Evolutionary conservation across 1,140 invertebrate species (phyloP), one percentile per base, ranked within the genome.

Genomic region (Lepidurus arcticus): DNA sequence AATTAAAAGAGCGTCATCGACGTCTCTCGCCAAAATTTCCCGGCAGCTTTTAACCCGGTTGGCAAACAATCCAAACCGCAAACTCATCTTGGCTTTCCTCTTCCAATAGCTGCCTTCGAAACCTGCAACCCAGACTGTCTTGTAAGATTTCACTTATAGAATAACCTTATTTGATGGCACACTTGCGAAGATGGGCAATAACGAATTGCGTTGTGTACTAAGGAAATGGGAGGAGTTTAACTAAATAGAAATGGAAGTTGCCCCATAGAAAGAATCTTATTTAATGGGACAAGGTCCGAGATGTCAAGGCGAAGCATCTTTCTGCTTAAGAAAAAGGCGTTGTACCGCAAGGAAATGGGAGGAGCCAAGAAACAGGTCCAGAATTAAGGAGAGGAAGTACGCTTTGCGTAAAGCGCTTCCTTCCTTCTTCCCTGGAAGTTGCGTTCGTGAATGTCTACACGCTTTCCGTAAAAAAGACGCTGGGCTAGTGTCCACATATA

Each of bases 361-460:
- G 53, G 53, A 21, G 16, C 45, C 45, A 47, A 47, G 45, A 7
- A 47, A 65, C n/a, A 7, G 21, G 16, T 65, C 53, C 53, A 65
- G 53, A 21, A 65, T n/a, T 9, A 9, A 21, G 21, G 53, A 65
- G 53, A 65, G 53, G 53, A 65, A 65, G 53, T 65, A 65, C 53
- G 53, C 53, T 65, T 65, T 21, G 16, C 53, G 34, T 65, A 21
- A 65, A 65, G n/a, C 53, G n/a, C n/a, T 65, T 65, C 53, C 53
- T 65, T 65, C 53, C 53, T 65, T 65, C 4, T 65, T 65, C 21
- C n/a, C 1, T 16, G 34, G 34, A 34, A 34, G 34, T 65, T 65
- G 53, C 53, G 53, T 65, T 21, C 21, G 47, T 65, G 16, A n/a
- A 65, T 65, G 21, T 65, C 53, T 65, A 21, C 16, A 47, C 9